These are phyloP conservation scores for Hydriomena furcata DNA, from an alignment of 2,888 invertebrate genomes.

Conservation along the genomic window DNA sequence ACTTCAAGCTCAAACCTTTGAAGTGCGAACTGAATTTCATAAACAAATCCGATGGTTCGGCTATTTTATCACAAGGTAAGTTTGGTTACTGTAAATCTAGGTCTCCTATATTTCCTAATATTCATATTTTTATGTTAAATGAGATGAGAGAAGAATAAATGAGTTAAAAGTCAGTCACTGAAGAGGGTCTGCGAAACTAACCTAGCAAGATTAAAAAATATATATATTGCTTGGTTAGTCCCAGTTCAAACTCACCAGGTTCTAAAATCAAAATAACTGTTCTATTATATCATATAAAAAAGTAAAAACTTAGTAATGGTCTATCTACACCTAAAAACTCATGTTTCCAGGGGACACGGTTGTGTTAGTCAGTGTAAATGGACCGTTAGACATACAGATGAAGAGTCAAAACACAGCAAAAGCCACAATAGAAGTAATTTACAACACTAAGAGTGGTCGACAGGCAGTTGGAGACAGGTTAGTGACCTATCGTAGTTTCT, in stretches of 20 bases:
- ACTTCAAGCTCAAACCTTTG: constrained; percentile 75
- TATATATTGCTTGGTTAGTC: too few species aligned
- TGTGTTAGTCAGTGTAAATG: constrained; percentile 90
- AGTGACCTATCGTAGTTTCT: neutral
- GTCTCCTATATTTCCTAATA: too few species aligned
- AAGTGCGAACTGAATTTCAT: constrained; percentile 89
- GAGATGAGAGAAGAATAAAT: too few species aligned
- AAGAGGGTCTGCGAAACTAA: too few species aligned
- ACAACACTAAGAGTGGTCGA: constrained; percentile 89
- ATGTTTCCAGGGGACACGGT: constrained; percentile 89
- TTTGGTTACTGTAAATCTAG: neutral
- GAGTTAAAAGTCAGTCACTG: too few species aligned
- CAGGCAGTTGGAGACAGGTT: constrained; percentile 78
- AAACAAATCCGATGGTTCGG: constrained; percentile 90
- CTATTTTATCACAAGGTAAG: constrained; percentile 89
- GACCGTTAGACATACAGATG: constrained; percentile 91
- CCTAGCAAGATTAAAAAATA: too few species aligned
- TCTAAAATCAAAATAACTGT: too few species aligned
- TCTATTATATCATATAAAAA: too few species aligned
- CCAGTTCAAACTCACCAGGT: too few species aligned
- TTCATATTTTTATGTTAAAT: too few species aligned
- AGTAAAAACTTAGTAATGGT: too few species aligned
- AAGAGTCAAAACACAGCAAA: constrained; percentile 90
- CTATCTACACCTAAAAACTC: neutral
- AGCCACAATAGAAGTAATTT: constrained; percentile 91